phyloP scores from a whole-genome alignment of 64 coral and sea anemone species.

The Montipora sp. region DNA sequence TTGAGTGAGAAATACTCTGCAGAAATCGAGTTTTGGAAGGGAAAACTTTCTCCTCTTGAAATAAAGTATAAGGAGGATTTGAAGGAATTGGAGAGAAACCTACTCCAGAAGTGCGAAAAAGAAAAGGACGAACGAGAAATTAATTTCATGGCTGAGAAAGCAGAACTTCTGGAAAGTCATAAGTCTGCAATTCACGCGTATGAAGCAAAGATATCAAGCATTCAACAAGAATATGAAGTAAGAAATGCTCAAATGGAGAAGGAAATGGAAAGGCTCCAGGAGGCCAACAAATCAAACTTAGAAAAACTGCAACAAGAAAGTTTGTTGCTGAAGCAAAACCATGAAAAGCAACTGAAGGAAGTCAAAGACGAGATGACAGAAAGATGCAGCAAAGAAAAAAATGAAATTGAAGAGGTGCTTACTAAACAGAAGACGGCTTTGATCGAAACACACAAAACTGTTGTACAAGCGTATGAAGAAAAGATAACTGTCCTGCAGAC shows the following conservation, averaged over 20 bases:
- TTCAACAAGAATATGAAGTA: conserved; percentile 44
- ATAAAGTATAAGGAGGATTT: conserved; percentile 9
- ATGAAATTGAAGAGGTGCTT: conserved; percentile 49
- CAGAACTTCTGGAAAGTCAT: conserved; percentile 12
- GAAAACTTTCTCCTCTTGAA: conserved; percentile 1
- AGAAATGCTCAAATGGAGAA: conserved; percentile 31
- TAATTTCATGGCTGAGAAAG: conserved; percentile 16
- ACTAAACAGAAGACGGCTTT: conserved; percentile 34
- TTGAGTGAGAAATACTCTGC: conserved; percentile 11
- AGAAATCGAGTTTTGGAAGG: conserved; percentile 22
- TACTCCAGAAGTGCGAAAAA: conserved; percentile 25
- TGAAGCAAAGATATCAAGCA: conserved; percentile 25
- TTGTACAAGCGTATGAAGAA: conserved; percentile 51
- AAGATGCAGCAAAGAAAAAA: conserved; percentile 53
- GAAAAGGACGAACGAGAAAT: conserved; percentile 27
- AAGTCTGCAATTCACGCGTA: conserved; percentile 9
- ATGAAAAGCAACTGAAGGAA: conserved; percentile 48
- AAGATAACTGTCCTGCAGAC: background rate
- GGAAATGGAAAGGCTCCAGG: conserved; percentile 28
- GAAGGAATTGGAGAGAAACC: conserved; percentile 8
- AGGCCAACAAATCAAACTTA: background rate
- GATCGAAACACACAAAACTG: conserved; percentile 15
- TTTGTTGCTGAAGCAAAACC: conserved; percentile 3
- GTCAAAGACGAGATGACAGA: conserved; percentile 45
- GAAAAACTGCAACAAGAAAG: conserved; percentile 21